phyloP scores from a whole-genome alignment of 92 coral and sea anemone species.

The Epizoanthus ramosus region DNA sequence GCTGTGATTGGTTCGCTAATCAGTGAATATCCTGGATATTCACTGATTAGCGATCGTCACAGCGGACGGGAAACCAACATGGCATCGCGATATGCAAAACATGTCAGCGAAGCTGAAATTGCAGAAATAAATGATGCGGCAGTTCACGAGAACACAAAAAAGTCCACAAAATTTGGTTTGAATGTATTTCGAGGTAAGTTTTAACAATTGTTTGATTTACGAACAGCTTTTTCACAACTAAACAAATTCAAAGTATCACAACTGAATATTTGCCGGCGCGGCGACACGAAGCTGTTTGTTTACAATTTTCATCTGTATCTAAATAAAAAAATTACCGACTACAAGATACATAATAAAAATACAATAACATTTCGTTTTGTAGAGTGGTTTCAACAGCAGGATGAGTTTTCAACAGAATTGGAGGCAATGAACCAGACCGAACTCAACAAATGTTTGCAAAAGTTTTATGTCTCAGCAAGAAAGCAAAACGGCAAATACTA shows the following conservation, averaged over 20 bases:
- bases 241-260: constrained; percentile 38
- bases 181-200: constrained; percentile 20
- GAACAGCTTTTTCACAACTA: constrained; percentile 41
- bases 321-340: constrained; percentile 14
- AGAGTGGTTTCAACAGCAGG: constrained; percentile 15
- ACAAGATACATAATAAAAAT: constrained; percentile 36
- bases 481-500: too few relatives aligned
- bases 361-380: too few relatives aligned
- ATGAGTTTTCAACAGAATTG: constrained; percentile 23
- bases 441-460: too few relatives aligned
- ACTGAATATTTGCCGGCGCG: constrained; percentile 30
- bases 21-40: too few relatives aligned
- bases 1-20: too few relatives aligned
- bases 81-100: constrained; percentile 28
- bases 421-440: constrained; percentile 33
- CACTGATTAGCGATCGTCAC: too few relatives aligned
- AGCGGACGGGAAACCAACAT: constrained; percentile 34
- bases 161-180: too few relatives aligned
- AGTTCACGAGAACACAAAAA: constrained; percentile 33
- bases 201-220: constrained; percentile 27
- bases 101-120: constrained; percentile 46
- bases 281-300: constrained; percentile 47
- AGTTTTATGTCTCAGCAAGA: constrained; percentile 34
- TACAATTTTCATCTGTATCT: constrained; percentile 25
- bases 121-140: constrained; percentile 26